Base-by-base conservation (phyloP, 1,140 invertebrate genomes). In the Luehdorfia chinensis region DNA sequence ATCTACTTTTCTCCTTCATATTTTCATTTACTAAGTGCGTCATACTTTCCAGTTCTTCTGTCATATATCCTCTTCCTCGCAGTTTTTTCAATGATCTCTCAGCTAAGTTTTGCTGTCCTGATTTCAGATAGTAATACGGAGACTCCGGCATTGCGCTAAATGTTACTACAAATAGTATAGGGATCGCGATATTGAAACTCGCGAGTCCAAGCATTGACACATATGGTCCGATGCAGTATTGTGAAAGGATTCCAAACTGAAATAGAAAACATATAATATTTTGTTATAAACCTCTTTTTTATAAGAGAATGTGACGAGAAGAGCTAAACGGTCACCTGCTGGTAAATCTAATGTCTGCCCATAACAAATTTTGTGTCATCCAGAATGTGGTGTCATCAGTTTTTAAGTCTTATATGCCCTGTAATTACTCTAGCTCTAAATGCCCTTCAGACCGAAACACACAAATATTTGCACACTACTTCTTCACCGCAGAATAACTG, bases 121-220 rank as follows among this genome's bases (percentile, higher is more conserved):
- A 89, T 36, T 88, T 89, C 0, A 90, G 81, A 16, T 91, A 86
- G 58, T 91, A 95, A 54, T 94, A 91, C 0, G 95, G 94, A 5
- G 94, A 94, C 78, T 96, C 94, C 0, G 94, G 94, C 87, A 95
- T 91, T 59, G 89, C 91, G 25, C 85, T 84, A 68, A 94, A 92
- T 1, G 88, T 89, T 0, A 92, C 49, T 6, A 92, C 86, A 50
- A 93, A 91, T 1, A 92, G 52, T 0, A 91, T 70, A 0, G 92
- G 88, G 13, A 92, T 71, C 0, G 87, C 62, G 14, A 91, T 84
- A 53, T 89, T 90, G 33, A 92, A 87, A 9, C 87, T 80, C 0
- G 90, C 89, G 8, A 91, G 87, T 0, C 88, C 81, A 13, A 89
- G 78, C 36, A 90, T 90, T 9, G 88, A 88, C 1, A 90, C 86